These are phyloP conservation scores for Megaceryle maxima DNA, from an alignment of 2,113 vertebrate genomes.

Conservation along the genomic window DNA sequence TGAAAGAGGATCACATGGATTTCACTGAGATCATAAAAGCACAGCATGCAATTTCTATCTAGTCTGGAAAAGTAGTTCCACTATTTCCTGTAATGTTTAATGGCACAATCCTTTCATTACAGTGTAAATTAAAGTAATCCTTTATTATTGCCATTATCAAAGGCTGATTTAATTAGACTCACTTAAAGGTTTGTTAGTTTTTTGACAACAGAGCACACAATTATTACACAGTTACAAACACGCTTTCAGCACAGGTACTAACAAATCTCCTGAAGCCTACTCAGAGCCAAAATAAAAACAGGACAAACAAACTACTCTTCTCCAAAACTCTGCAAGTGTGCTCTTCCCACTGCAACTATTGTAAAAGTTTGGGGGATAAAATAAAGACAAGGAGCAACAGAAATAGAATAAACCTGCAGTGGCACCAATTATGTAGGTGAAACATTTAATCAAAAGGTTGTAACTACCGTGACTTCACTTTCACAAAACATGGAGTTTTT, in stretches of 20 bases:
- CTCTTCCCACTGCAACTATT: background rate
- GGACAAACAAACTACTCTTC: background rate
- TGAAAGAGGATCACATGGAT: background rate
- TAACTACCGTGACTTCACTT: background rate
- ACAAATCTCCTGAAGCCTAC: background rate
- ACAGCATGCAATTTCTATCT: background rate
- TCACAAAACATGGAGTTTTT: background rate
- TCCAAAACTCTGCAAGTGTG: background rate
- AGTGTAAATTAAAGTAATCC: conserved; percentile 56
- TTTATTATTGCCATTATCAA: conserved; percentile 58
- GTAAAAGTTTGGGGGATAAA: background rate
- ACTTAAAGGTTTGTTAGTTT: conserved; percentile 25
- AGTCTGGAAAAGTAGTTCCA: background rate
- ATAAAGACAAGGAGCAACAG: background rate
- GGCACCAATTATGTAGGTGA: background rate
- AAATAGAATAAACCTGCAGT: background rate
- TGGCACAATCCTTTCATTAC: conserved; percentile 9
- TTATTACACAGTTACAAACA: background rate
- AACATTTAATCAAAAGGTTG: background rate
- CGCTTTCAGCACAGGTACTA: background rate
- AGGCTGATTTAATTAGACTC: conserved; percentile 33
- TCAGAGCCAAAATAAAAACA: background rate
- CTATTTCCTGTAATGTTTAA: conserved; percentile 39
- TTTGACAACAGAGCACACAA: conserved; percentile 11
- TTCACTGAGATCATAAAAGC: background rate